Conservation (phyloP, 2,113 vertebrate genomes). For the Leuciscus idus region DNA sequence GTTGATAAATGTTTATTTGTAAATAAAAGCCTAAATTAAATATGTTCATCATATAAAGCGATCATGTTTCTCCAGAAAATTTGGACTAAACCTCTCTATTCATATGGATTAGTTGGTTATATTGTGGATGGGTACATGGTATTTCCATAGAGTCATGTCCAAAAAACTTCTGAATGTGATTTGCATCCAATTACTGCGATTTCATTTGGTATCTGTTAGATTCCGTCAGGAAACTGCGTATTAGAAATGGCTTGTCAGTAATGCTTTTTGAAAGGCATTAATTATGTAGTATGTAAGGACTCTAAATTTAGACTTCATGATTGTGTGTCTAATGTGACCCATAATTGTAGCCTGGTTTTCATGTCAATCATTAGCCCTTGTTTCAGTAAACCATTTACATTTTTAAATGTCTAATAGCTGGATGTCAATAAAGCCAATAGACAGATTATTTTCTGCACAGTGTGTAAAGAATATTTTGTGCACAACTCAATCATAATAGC, state of each 20-base stretch:
- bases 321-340: background rate
- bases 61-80: too few relatives aligned
- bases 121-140: background rate
- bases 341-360: slow-evolving; percentile 1
- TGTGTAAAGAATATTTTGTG: background rate
- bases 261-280: background rate
- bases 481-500: background rate
- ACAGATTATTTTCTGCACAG: background rate
- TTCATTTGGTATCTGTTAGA: background rate
- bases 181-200: background rate
- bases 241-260: background rate
- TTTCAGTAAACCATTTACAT: background rate
- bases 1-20: too few relatives aligned
- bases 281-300: background rate
- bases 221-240: background rate
- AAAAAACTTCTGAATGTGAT: background rate
- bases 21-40: too few relatives aligned
- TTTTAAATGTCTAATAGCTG: background rate
- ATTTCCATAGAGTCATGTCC: background rate
- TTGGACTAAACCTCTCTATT: too few relatives aligned
- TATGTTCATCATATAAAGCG: too few relatives aligned
- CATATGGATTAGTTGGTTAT: background rate
- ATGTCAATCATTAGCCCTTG: background rate
- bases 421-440: background rate
- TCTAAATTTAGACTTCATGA: slow-evolving; percentile 14